Base-by-base conservation (phyloP, 2,888 invertebrate genomes). In the Hedya salicella region DNA sequence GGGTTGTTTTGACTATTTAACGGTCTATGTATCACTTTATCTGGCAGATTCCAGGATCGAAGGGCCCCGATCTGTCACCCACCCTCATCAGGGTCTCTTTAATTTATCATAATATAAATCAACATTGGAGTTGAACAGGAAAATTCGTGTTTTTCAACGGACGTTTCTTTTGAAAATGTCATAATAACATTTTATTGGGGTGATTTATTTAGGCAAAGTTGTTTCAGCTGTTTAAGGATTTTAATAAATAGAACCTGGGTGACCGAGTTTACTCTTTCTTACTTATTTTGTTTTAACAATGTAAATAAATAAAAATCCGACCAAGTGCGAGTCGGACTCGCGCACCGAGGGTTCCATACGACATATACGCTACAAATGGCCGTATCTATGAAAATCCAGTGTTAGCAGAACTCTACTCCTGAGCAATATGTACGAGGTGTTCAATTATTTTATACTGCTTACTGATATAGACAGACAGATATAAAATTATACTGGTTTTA, bases 61-160 rank as follows among this genome's bases (percentile, higher is more conserved):
- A 30, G 61, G 48, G 32, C n/a, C 53, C 30, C 57, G 16, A 44
- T 50, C 64, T 21, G 57, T 57, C 50, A 53, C 25, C 30, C 30
- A 50, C 65, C 65, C 52, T 60, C 46, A 46, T 64, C 50, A 64
- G 4, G 32, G 53, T 14, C 9, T 61, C 21, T 25, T 57, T 57
- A 50, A 64, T 64, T 64, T 64, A 64, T 50, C 57, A 42, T 42
- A 57, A 57, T 44, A 44, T 57, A 64, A 64, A 64, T 64, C 57
- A 42, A 64, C 42, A 57, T 50, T 44, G 42, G 40, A 30, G 6
- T 44, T 19, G 19, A 36, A 42, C 40, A 40, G 57, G 32, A 62
- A 42, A 62, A 40, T 14, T 53, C 46, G 21, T 46, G 53, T 46
- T 62, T 62, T 52, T 39, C n/a, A 30, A 21, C 16, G 6, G 21